These are phyloP conservation scores for Sylvilagus bachmani DNA, from an alignment of 2,113 vertebrate species.

Conservation along the genomic window DNA sequence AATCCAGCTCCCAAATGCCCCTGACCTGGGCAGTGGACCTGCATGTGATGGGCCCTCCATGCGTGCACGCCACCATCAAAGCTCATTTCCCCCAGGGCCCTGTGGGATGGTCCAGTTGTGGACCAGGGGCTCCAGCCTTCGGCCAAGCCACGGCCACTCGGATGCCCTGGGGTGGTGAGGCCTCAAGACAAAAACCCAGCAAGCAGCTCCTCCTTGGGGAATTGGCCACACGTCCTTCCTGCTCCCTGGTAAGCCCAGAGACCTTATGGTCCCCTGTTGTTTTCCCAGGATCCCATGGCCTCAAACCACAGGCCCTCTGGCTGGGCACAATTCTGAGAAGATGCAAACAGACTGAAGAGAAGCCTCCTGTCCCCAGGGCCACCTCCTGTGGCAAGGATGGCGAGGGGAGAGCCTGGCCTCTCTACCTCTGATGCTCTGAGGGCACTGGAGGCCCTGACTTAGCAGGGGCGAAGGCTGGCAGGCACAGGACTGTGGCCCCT, in stretches of 20 bases:
- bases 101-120: not conserved
- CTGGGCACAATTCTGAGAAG: not conserved
- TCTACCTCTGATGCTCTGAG: conserved; percentile 18
- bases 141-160: not conserved
- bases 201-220: not conserved
- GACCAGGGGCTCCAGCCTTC: not conserved
- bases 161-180: not conserved
- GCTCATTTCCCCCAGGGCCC: not conserved
- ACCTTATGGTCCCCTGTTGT: conserved; percentile 8
- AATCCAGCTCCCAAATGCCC: not conserved
- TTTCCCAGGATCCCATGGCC: not conserved
- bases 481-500: accelerated
- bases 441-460: not conserved
- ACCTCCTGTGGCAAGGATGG: not conserved
- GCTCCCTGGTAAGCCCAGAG: not conserved
- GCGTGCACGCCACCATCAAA: not conserved
- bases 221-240: not conserved
- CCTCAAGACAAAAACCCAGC: not conserved
- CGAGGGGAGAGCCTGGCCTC: not conserved
- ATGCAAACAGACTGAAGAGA: not conserved
- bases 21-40: not conserved
- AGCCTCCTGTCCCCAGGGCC: not conserved
- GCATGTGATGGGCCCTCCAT: not conserved
- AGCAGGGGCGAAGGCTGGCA: not conserved
- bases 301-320: not conserved